phyloP scores from a whole-genome alignment of 1,140 invertebrate genomes.

The Leptopilina clavipes region DNA sequence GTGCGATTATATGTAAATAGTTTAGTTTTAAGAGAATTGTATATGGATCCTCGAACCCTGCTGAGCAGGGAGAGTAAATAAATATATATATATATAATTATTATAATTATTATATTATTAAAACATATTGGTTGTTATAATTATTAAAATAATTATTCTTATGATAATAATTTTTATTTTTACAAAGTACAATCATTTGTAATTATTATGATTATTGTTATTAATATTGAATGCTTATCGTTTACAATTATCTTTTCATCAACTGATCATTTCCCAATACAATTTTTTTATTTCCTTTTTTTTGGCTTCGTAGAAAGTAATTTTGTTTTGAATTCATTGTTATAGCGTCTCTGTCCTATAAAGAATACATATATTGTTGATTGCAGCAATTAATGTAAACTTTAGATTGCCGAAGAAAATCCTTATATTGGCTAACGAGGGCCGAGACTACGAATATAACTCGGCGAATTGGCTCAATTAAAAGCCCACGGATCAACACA shows the following conservation, averaged over 20 bases:
- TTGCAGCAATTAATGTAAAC: conserved; percentile 29
- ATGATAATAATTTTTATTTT: no score
- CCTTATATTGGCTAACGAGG: conserved; percentile 64
- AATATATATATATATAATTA: no score
- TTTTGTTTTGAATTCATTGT: background rate
- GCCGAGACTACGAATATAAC: conserved; percentile 60
- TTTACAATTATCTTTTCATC: background rate
- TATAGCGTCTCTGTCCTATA: background rate
- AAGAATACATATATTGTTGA: background rate
- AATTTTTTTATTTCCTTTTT: background rate
- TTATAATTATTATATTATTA: no score
- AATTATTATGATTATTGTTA: background rate
- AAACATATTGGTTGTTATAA: no score
- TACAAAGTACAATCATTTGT: no score
- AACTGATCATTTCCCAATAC: background rate
- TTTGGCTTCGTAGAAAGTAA: background rate
- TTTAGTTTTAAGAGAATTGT: no score
- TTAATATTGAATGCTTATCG: background rate
- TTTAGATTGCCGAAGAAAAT: conserved; percentile 68
- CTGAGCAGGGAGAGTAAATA: no score
- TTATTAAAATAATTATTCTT: no score
- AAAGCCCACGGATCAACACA: conserved; percentile 61
- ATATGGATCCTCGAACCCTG: no score
- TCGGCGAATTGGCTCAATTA: conserved; percentile 66
- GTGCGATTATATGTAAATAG: no score